Percentiles rank a stretch among this genome's conserved stretches.
These are phyloP conservation scores for Drosophila demipolita DNA, from an alignment of 2,888 invertebrate species.

Conservation along the genomic window DNA sequence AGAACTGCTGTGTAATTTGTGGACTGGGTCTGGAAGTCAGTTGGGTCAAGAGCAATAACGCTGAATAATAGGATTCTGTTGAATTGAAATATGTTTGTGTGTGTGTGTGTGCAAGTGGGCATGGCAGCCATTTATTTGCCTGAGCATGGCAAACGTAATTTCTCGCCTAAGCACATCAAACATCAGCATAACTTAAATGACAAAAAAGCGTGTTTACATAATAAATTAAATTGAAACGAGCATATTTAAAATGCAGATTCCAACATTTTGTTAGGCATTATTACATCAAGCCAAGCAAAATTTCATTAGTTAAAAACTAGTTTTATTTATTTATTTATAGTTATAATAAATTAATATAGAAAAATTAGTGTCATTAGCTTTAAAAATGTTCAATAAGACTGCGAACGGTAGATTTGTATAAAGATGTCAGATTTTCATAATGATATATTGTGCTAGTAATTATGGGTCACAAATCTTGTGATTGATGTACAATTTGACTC, in stretches of 20 bases:
- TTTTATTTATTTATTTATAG: not conserved
- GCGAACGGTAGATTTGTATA: not conserved
- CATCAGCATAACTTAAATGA: slow-evolving; percentile 1
- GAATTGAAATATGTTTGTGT: slow-evolving; percentile 32
- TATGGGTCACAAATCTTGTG: not conserved
- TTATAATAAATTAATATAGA: not conserved
- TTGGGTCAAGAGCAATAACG: slow-evolving; percentile 74
- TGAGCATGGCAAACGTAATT: slow-evolving; percentile 27
- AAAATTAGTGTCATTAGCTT: not conserved
- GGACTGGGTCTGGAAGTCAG: slow-evolving; percentile 26
- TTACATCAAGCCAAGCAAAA: not conserved
- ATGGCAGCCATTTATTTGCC: slow-evolving; percentile 29
- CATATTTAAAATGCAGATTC: not conserved
- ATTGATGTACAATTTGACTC: not conserved
- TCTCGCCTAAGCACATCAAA: slow-evolving; percentile 17
- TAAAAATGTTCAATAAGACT: not conserved
- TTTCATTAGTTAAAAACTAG: not conserved
- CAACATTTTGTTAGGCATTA: too few relatives aligned
- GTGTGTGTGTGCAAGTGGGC: slow-evolving; percentile 19
- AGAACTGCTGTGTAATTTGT: slow-evolving; percentile 21
- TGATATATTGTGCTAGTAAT: not conserved
- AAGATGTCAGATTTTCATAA: not conserved
- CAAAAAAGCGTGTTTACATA: slow-evolving; percentile 2
- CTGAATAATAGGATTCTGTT: slow-evolving; percentile 70
- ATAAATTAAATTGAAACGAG: not conserved